phyloP scores from a whole-genome alignment of 2,113 vertebrate species.

The Ranitomeya imitator region DNA sequence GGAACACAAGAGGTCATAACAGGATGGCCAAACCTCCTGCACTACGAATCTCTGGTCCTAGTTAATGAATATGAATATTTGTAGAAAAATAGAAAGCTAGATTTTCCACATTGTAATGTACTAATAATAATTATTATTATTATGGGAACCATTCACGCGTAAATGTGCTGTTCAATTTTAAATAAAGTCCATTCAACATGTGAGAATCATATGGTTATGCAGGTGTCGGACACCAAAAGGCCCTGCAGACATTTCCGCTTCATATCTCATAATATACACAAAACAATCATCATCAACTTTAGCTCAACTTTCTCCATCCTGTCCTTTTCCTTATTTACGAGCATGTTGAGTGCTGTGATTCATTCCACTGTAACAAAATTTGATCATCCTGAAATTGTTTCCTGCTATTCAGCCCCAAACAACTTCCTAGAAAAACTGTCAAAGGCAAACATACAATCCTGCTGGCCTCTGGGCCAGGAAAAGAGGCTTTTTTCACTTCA shows the following conservation, averaged over 20 bases:
- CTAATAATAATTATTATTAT: neutral
- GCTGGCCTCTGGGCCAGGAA: neutral
- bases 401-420: slow-evolving; percentile 46
- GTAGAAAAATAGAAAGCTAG: neutral
- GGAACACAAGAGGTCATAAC: neutral
- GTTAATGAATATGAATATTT: neutral
- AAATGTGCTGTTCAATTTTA: neutral
- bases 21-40: neutral
- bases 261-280: slow-evolving; percentile 3
- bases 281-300: slow-evolving; percentile 26
- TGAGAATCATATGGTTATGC: neutral
- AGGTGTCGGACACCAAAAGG: slow-evolving; percentile 12
- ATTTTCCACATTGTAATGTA: neutral
- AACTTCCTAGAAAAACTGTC: slow-evolving; percentile 36
- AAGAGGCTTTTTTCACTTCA: neutral
- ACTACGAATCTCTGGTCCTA: neutral
- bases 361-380: slow-evolving; percentile 23
- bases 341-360: slow-evolving; percentile 35
- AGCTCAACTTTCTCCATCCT: slow-evolving; percentile 51
- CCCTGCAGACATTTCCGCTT: slow-evolving; percentile 25
- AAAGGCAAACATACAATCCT: neutral
- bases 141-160: neutral
- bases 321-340: slow-evolving; percentile 31
- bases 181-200: too few species aligned
- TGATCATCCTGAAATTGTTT: slow-evolving; percentile 53